Conservation (phyloP, 2,113 vertebrate species). For the Lophochroa leadbeateri region DNA sequence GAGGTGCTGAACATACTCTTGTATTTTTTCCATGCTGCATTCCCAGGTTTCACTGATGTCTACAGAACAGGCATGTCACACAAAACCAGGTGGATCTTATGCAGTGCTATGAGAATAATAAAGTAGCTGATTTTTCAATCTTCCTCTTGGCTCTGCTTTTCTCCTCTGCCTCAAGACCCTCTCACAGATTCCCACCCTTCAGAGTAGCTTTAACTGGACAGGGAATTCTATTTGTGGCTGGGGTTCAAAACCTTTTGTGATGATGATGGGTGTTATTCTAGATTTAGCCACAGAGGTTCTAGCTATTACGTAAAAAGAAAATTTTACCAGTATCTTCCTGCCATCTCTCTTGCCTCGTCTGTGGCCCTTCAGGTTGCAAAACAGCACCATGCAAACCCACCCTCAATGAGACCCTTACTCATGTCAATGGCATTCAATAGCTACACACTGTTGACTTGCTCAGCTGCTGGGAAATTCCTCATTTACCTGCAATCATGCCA, state of each 20-base stretch:
- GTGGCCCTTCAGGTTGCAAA: not conserved
- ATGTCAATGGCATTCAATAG: not conserved
- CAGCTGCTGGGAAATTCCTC: not conserved
- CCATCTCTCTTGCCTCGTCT: not conserved
- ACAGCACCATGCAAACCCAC: not conserved
- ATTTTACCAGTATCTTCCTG: accelerated
- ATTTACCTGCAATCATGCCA: not conserved
- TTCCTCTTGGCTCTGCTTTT: not conserved
- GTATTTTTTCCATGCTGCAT: not conserved
- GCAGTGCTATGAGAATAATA: not conserved
- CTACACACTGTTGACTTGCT: not conserved
- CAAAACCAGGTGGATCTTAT: not conserved
- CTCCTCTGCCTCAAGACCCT: not conserved
- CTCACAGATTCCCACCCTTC: not conserved
- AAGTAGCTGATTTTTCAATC: not conserved
- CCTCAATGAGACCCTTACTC: not conserved
- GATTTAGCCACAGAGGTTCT: not conserved
- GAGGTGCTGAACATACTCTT: not conserved
- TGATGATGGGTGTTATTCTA: not conserved
- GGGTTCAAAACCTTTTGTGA: not conserved
- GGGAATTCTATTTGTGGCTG: not conserved
- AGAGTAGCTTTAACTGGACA: not conserved
- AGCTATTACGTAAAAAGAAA: not conserved
- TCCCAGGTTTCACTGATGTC: not conserved
- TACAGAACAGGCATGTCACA: not conserved